Percentiles rank a stretch among this genome's conserved stretches.
Conservation (phyloP, 2,888 invertebrate species). For the Protonemura montana region DNA sequence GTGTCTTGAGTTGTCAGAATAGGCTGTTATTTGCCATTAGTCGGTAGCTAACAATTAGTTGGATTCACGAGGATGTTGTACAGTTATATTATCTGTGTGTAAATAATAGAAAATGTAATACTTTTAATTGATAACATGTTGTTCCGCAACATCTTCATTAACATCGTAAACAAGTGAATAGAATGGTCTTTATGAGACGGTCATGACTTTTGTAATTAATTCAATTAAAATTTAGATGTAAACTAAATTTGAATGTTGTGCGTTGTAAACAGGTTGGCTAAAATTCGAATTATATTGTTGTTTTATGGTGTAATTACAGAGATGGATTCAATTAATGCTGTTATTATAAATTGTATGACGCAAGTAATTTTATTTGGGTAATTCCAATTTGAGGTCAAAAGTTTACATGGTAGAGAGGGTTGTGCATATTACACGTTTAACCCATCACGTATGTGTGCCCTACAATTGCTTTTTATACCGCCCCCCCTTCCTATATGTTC, state of each 20-base stretch:
- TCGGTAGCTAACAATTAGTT: neutral
- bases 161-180: neutral
- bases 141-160: conserved; percentile 14
- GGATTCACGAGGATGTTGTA: conserved; percentile 16
- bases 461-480: neutral
- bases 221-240: conserved; percentile 12
- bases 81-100: conserved; percentile 25
- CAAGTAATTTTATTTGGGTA: neutral
- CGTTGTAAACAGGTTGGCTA: neutral
- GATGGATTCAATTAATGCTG: neutral
- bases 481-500: neutral
- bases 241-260: neutral
- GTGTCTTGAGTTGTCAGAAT: conserved; percentile 21
- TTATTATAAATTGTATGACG: conserved; percentile 4
- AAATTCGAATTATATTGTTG: neutral
- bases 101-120: conserved; percentile 34
- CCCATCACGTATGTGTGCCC: neutral
- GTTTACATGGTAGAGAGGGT: neutral
- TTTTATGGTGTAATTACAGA: neutral
- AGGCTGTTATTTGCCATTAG: conserved; percentile 1
- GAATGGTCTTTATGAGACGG: conserved; percentile 1
- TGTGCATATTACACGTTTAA: neutral
- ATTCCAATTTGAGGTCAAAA: neutral
- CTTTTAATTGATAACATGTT: conserved; percentile 21
- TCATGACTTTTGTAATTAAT: neutral